Conservation (phyloP, 2,797 vertebrate genomes). For the Microctenopoma stevenorrisi region DNA sequence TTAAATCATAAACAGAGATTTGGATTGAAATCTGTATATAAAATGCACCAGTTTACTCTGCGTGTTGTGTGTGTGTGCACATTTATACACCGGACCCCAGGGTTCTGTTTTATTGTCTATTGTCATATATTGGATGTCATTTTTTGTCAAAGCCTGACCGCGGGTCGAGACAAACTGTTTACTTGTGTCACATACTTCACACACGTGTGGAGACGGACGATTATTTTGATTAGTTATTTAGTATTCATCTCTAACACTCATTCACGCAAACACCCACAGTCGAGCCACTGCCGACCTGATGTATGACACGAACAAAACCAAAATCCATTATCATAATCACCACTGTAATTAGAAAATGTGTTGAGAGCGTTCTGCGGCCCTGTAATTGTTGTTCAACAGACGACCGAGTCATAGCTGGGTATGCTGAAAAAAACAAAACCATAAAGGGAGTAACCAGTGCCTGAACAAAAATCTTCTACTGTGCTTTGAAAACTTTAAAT, state of each 20-base stretch:
- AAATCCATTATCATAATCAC: conserved; percentile 28
- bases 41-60: too few relatives aligned
- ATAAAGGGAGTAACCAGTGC: conserved; percentile 51
- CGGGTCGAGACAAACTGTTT: conserved; percentile 4
- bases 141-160: not conserved
- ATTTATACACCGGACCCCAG: too few relatives aligned
- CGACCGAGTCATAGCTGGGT: conserved; percentile 4
- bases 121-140: conserved; percentile 39
- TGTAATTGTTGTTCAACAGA: conserved; percentile 28
- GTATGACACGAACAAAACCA: conserved; percentile 27
- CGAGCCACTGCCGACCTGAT: not conserved
- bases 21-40: too few relatives aligned
- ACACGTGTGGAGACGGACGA: conserved; percentile 9
- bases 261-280: conserved; percentile 17
- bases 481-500: conserved; percentile 47
- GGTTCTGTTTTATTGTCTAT: too few relatives aligned
- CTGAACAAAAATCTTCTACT: conserved; percentile 64
- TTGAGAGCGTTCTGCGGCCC: conserved; percentile 15
- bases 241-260: conserved; percentile 31
- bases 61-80: too few relatives aligned
- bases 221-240: conserved; percentile 30
- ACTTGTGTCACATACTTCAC: conserved; percentile 15
- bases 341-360: conserved; percentile 28
- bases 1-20: too few relatives aligned
- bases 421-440: not conserved